Evolutionary conservation across 2,113 vertebrate species (phyloP).

Genomic region (Oncorhynchus kisutch): DNA sequence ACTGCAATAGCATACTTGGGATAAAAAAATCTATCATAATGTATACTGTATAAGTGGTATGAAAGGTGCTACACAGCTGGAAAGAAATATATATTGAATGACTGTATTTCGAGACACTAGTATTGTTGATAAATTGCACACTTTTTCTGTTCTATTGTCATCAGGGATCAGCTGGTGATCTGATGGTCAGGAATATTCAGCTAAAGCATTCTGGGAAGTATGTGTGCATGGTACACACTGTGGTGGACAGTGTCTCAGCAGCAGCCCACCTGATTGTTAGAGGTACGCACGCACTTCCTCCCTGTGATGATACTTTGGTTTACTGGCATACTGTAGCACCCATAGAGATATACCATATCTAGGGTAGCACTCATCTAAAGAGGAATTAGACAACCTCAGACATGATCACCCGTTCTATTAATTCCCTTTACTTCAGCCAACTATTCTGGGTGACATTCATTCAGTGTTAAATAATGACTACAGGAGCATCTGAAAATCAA

Average conservation of each 20-base stretch:
- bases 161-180: constrained; percentile 84
- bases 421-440: not conserved
- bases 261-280: constrained; percentile 81
- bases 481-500: constrained; percentile 42
- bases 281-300: constrained; percentile 70
- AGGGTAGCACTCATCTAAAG: not conserved
- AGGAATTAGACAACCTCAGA: not conserved
- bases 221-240: constrained; percentile 80
- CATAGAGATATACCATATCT: no score
- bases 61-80: not conserved
- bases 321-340: not conserved
- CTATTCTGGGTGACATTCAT: not conserved
- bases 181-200: constrained; percentile 91
- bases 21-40: not conserved
- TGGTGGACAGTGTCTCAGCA: constrained; percentile 83
- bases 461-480: constrained; percentile 32
- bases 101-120: not conserved
- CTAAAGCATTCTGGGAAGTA: constrained; percentile 87
- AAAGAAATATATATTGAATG: not conserved
- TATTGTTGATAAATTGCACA: not conserved
- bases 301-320: not conserved
- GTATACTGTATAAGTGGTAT: no score
- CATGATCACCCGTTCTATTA: not conserved
- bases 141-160: constrained; percentile 10
- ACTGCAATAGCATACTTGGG: not conserved